Conservation (phyloP, 2,888 invertebrate species). For the Drosophila dives region DNA sequence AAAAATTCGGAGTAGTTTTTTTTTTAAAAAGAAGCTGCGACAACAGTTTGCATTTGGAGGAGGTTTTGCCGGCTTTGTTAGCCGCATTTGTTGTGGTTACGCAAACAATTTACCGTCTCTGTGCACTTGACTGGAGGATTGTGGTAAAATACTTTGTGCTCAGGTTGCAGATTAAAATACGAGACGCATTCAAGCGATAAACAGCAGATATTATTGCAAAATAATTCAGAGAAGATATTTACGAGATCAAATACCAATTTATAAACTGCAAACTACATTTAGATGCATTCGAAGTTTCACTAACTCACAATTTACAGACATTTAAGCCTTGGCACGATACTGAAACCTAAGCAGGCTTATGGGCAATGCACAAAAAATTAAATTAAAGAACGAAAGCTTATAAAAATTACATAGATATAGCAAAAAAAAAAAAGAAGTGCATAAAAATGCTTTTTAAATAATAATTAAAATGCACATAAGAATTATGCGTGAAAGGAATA, state of each 20-base stretch:
- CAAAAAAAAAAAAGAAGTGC: slow-evolving; percentile 36
- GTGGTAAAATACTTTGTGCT: slow-evolving; percentile 21
- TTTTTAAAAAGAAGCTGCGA: slow-evolving; percentile 28
- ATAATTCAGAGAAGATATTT: slow-evolving; percentile 9
- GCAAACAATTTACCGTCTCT: slow-evolving; percentile 23
- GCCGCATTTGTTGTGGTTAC: slow-evolving; percentile 27
- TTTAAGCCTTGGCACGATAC: neutral
- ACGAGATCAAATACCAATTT: neutral
- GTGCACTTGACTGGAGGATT: slow-evolving; percentile 19
- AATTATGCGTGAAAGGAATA: slow-evolving; percentile 48
- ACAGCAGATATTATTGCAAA: neutral
- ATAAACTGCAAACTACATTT: neutral
- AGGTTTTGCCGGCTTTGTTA: slow-evolving; percentile 20
- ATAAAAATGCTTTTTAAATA: slow-evolving; percentile 58
- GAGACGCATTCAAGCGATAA: neutral
- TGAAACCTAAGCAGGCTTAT: neutral
- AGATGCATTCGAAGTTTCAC: neutral
- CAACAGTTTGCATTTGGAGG: slow-evolving; percentile 4
- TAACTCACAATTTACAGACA: neutral
- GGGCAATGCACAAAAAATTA: neutral
- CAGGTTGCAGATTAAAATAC: slow-evolving; percentile 9
- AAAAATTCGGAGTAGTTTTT: slow-evolving; percentile 25
- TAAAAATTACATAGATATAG: slow-evolving; percentile 12
- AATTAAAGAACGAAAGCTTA: neutral
- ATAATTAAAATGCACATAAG: slow-evolving; percentile 69